A percentile compares a stretch with the other conserved stretches of the same genome.
Evolutionary conservation across 1,140 invertebrate genomes (phyloP).

Genomic region (Branchinecta lindahli): DNA sequence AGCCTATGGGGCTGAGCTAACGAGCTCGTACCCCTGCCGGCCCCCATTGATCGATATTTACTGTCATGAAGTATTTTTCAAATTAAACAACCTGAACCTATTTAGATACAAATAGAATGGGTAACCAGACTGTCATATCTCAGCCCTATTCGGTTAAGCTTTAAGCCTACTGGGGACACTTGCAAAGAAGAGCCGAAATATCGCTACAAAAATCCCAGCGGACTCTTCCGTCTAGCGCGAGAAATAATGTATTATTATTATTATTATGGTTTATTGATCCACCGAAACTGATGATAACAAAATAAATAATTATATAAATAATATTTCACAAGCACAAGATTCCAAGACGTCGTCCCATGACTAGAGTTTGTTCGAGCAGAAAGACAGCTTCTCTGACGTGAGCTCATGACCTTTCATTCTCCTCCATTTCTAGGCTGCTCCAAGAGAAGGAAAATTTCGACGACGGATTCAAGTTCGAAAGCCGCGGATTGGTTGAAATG

Average conservation of each 20-base stretch:
- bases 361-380: neutral
- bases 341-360: neutral
- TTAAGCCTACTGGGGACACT: too few species aligned
- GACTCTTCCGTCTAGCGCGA: neutral
- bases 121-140: too few species aligned
- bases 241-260: neutral
- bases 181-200: too few species aligned
- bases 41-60: too few species aligned
- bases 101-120: too few species aligned
- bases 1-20: too few species aligned
- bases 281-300: neutral
- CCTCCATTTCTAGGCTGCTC: constrained; percentile 49
- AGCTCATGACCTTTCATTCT: neutral
- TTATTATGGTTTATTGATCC: neutral
- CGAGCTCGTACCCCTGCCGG: too few species aligned
- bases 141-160: too few species aligned
- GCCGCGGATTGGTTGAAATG: constrained; percentile 76
- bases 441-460: constrained; percentile 67
- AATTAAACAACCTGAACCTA: too few species aligned
- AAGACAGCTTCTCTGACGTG: neutral
- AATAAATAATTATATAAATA: neutral
- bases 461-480: constrained; percentile 66
- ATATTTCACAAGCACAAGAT: neutral
- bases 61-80: too few species aligned
- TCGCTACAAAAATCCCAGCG: too few species aligned